Percentiles rank a stretch among this genome's conserved stretches.
phyloP scores from a whole-genome alignment of 2,888 invertebrate species.

The Rhingia campestris region DNA sequence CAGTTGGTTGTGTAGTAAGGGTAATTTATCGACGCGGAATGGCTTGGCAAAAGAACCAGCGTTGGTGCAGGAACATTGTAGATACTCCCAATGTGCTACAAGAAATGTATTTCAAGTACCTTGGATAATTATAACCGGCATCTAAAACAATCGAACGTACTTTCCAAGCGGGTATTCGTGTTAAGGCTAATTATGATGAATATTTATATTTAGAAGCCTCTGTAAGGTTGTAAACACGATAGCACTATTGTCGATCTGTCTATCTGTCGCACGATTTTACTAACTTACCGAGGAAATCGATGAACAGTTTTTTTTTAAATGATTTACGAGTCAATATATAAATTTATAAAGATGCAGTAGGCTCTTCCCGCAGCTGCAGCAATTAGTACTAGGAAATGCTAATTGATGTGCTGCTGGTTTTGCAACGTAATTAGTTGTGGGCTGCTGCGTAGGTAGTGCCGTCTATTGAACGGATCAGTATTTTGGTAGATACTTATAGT shows the following conservation, averaged over 20 bases:
- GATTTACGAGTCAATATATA: not conserved
- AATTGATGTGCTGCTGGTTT: too few species aligned
- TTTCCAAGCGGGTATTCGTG: slow-evolving; percentile 4
- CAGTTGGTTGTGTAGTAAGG: slow-evolving; percentile 35
- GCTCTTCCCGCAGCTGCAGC: too few species aligned
- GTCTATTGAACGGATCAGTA: too few species aligned
- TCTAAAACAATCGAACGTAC: not conserved
- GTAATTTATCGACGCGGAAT: slow-evolving; percentile 53
- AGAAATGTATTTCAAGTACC: not conserved
- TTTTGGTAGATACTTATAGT: too few species aligned
- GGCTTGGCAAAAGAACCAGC: slow-evolving; percentile 25
- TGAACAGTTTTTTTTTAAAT: not conserved
- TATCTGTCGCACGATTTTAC: not conserved
- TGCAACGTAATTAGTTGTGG: too few species aligned
- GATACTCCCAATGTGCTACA: slow-evolving; percentile 4
- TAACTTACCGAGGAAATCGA: slow-evolving; percentile 21
- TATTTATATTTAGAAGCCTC: slow-evolving; percentile 30
- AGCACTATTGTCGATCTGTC: slow-evolving; percentile 42
- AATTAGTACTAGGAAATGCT: too few species aligned
- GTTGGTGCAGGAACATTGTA: slow-evolving; percentile 38
- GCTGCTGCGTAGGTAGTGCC: too few species aligned
- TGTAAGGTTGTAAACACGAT: slow-evolving; percentile 30
- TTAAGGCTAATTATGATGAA: slow-evolving; percentile 38
- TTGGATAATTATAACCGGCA: too few species aligned
- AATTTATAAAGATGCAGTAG: not conserved